Evolutionary conservation across 2,888 invertebrate genomes (phyloP), one percentile per base, ranked within the genome.

Genomic region (Temnothorax ravouxi): DNA sequence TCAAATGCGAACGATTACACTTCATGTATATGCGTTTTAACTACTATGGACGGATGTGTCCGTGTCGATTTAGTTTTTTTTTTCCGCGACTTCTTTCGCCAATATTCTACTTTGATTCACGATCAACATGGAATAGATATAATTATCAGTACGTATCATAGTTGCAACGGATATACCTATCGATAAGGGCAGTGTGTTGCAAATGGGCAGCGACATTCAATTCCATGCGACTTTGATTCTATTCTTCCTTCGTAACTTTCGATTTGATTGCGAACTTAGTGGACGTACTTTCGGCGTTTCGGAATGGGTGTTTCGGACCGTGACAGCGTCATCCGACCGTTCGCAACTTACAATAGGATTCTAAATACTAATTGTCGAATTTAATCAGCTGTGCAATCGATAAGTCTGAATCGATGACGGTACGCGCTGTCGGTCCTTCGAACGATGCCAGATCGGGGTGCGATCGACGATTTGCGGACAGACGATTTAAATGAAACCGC

Each of bases 401-500:
- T 44, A 74, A 59, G 44, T 59, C 5, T 71, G 21, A 54, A n/a
- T 44, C 18, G 34, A 80, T n/a, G 50, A 74, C 50, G n/a, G 11
- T 29, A 29, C 29, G 59, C 47, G 34, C 21, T 59, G 41, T 80
- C 59, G 41, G 18, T 38, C 18, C 34, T 61, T 69, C 50, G 15
- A 44, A 44, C 25, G 25, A 44, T 44, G 50, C 5, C 50, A 38
- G 13, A 21, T n/a, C 52, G 9, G 11, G 13, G 34, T 38, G 69
- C 52, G 47, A n/a, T 59, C 44, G 56, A 25, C 9, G 56, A 25
- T 9, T 71, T 38, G 62, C 62, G 15, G 38, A 69, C 72, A 64
- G n/a, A 44, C 69, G 50, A 21, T 87, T 93, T 95, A 97, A 85
- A 97, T 96, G 91, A 97, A 97, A 92, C 97, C 96, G 88, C 96